phyloP scores from a whole-genome alignment of 1,140 invertebrate genomes.

The Drosophila ambigua region DNA sequence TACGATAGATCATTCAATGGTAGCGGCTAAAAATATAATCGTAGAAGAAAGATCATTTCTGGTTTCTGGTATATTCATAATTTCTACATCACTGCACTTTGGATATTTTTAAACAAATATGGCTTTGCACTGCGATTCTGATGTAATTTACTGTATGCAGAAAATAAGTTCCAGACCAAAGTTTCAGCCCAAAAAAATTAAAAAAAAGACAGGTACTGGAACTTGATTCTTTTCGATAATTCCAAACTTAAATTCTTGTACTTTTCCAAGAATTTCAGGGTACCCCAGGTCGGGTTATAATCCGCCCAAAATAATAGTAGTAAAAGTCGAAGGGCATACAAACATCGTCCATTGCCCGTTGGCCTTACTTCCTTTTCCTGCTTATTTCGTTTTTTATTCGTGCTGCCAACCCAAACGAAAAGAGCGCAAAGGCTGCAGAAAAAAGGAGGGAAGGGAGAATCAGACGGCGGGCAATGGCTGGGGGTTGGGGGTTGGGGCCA shows the following conservation, averaged over 20 bases:
- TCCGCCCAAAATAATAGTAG: not conserved
- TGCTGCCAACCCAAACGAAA: constrained; percentile 65
- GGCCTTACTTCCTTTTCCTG: constrained; percentile 14
- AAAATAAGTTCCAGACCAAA: not conserved
- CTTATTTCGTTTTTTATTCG: constrained; percentile 34
- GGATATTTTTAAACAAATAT: no score
- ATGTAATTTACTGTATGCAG: not conserved
- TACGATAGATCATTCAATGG: no score
- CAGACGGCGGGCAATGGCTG: not conserved
- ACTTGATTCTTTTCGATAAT: no score
- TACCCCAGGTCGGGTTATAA: no score
- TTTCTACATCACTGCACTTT: no score
- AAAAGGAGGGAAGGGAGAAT: constrained; percentile 28
- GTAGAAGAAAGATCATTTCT: no score
- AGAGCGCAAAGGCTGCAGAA: constrained; percentile 59
- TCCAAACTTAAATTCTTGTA: not conserved
- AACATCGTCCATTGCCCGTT: constrained; percentile 19
- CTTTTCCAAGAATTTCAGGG: no score
- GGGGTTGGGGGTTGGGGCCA: no score
- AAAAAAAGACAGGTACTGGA: not conserved
- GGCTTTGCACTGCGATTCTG: no score
- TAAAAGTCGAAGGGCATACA: constrained; percentile 9
- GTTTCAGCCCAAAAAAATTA: no score
- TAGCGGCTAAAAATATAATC: not conserved
- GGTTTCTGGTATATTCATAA: no score